Evolutionary conservation across 2,888 invertebrate genomes (phyloP), one percentile per base, ranked within the genome.

Genomic region (Phyllotreta striolata): DNA sequence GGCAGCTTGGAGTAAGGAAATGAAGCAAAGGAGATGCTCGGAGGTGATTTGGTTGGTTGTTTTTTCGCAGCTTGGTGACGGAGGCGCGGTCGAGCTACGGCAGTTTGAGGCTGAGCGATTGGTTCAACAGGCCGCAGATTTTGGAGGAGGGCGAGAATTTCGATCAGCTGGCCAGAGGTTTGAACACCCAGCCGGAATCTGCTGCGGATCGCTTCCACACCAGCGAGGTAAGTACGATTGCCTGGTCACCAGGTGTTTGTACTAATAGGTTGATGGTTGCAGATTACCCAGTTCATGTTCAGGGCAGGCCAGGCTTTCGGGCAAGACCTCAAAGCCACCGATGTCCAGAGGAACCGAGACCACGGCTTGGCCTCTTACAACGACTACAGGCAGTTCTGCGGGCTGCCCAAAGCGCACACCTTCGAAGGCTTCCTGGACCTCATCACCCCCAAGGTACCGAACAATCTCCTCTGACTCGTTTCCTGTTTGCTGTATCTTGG

Each of bases 261-360:
- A n/a, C n/a, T n/a, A n/a, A n/a, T n/a, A 39, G 37, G 4, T 52
- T 37, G n/a, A n/a, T 54, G 4, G 9, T 67, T 70, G 4, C 73
- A 89, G 89, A 88, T 89, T 55, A 89, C 89, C 3, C 84, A 87
- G 71, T 89, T 83, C 78, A 78, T 90, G 59, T 89, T 90, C 80
- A 88, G 91, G 75, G 71, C 70, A 13, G 88, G 87, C 66, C 87
- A 85, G 76, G 87, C 88, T 1, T 90, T 95, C 70, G 95, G 95
- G 0, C 83, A 86, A 7, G 95, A 95, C 80, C 83, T 95, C 64
- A 87, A 92, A 46, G 90, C 95, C 0, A 87, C 89, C 38, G 94
- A 95, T 76, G 89, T 95, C 67, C 95, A 95, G 78, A 86, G 95
- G 67, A 91, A 92, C 69, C 86, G 95, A 54, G 95, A 95, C 79